A percentile compares a stretch with the other conserved stretches of the same genome.
phyloP scores from a whole-genome alignment of 2,113 vertebrate genomes.

The Etheostoma spectabile region DNA sequence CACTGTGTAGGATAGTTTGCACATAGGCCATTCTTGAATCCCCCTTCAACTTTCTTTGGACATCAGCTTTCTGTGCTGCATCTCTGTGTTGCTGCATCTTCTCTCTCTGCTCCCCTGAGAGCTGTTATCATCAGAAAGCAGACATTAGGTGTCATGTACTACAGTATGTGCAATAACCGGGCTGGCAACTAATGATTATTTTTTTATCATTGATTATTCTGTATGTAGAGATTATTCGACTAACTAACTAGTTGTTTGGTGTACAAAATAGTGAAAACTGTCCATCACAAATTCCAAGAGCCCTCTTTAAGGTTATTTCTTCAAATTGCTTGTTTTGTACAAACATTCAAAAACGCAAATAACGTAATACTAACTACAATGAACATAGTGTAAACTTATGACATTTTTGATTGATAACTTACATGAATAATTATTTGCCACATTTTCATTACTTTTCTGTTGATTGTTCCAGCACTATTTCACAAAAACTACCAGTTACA shows the following conservation, averaged over 20 bases:
- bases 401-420: not conserved
- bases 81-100: constrained; percentile 77
- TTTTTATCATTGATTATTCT: not conserved
- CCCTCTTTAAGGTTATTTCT: not conserved
- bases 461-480: not conserved
- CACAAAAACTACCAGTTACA: not conserved
- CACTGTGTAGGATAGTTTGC: constrained; percentile 73
- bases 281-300: not conserved
- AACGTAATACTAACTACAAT: not conserved
- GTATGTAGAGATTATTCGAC: no score
- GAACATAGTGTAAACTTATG: not conserved
- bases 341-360: not conserved
- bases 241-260: not conserved
- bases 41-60: constrained; percentile 34
- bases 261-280: not conserved
- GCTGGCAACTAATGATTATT: not conserved
- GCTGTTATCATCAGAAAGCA: constrained; percentile 65
- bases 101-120: constrained; percentile 68
- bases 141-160: not conserved
- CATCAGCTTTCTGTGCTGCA: constrained; percentile 39
- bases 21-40: constrained; percentile 64
- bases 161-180: not conserved
- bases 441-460: not conserved
- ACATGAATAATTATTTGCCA: not conserved
- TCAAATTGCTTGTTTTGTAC: not conserved